Conservation (phyloP, 2,113 vertebrate genomes). For the Agapornis roseicollis region DNA sequence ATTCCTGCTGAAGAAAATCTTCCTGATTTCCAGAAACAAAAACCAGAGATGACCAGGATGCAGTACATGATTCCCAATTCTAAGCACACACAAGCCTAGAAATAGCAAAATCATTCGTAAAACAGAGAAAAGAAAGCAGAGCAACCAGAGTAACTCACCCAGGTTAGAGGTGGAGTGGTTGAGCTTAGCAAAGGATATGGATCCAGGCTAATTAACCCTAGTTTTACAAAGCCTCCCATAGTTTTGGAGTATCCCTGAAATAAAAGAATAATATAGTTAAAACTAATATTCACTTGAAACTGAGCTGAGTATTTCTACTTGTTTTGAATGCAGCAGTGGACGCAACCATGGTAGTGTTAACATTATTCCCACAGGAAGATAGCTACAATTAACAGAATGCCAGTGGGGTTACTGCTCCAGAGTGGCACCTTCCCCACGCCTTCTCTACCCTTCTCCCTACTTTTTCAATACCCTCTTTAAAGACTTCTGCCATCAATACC, state of each 20-base stretch:
- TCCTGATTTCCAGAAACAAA: background rate
- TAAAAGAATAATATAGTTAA: conserved; percentile 7
- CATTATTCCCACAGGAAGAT: background rate
- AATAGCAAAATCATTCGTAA: background rate
- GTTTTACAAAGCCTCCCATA: conserved; percentile 85
- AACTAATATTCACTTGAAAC: background rate
- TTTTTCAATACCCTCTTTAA: background rate
- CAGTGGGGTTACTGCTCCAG: background rate
- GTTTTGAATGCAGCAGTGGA: background rate
- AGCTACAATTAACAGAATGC: background rate
- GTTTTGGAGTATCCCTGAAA: conserved; percentile 87
- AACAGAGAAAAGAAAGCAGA: background rate
- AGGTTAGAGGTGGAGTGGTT: conserved; percentile 74
- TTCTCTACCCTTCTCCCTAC: background rate
- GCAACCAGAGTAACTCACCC: conserved; percentile 78
- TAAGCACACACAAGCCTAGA: background rate
- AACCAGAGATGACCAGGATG: background rate
- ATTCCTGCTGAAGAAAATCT: background rate
- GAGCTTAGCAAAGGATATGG: conserved; percentile 75
- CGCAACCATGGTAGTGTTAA: background rate
- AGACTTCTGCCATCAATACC: background rate
- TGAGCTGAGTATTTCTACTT: background rate
- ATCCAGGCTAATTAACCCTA: conserved; percentile 89
- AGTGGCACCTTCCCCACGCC: background rate
- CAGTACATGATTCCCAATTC: background rate